Percentiles rank a stretch among this genome's conserved stretches.
These are phyloP conservation scores for Parotia lawesii DNA, from an alignment of 2,113 vertebrate species.

Conservation along the genomic window DNA sequence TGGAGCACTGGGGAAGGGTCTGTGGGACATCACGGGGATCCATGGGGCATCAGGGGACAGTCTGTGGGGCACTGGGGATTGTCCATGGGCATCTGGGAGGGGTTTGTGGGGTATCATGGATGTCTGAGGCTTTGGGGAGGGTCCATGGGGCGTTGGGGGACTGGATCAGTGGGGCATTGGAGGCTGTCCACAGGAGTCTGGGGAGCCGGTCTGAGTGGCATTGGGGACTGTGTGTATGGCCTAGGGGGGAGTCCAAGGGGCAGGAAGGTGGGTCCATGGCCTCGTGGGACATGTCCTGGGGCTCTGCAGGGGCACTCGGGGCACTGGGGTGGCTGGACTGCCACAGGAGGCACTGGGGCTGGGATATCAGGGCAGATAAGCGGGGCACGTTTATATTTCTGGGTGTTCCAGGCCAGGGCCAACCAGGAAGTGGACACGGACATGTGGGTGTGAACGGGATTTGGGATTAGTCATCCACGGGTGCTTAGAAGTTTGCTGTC, in stretches of 20 bases:
- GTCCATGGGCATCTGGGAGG: background rate
- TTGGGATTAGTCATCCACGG: background rate
- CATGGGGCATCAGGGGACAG: too few relatives aligned
- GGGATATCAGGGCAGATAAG: too few relatives aligned
- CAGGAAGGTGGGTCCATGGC: accelerated
- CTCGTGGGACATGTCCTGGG: accelerated
- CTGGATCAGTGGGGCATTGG: background rate
- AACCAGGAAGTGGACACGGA: background rate
- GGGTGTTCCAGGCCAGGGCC: background rate
- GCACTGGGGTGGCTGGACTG: background rate
- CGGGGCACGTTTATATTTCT: background rate
- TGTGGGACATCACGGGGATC: background rate
- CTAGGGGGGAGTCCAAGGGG: too few relatives aligned
- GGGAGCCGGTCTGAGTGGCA: accelerated
- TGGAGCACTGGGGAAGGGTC: too few relatives aligned
- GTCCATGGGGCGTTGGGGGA: background rate
- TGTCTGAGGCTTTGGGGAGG: background rate
- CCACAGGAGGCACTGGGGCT: background rate
- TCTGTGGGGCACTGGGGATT: background rate
- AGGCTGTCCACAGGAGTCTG: background rate
- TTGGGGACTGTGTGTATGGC: background rate
- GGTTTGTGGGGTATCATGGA: background rate
- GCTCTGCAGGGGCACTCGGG: background rate
- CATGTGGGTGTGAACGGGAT: background rate
- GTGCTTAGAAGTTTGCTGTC: background rate